Evolutionary conservation across 2,113 vertebrate genomes (phyloP), one percentile per base, ranked within the genome.

Genomic region (Spermophilus dauricus): DNA sequence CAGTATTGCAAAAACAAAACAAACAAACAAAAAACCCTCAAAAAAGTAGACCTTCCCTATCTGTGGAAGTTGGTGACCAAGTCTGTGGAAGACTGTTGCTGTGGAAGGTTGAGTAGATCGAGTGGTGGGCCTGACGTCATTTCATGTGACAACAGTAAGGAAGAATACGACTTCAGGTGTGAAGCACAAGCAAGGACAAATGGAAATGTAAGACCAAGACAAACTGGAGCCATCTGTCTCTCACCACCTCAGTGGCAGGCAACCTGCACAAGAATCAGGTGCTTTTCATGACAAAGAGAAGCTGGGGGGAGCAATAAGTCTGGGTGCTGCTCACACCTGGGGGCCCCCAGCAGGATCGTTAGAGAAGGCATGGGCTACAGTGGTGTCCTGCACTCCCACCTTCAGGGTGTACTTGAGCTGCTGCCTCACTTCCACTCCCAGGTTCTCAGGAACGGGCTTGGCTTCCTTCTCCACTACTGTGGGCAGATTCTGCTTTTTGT

Each of bases 401-500:
- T 73, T 48, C 8, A 10, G 20, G 14, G 28, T 12, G 16, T 28
- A 42, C 22, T 75, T 42, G 10, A 4, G 24, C 0, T 63, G 42
- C 63, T 45, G 73, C 51, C 92, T 92, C 30, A 7, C n/a, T 69
- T 73, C 34, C 10, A 37, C 58, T 51, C 94, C 84, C 56, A 84
- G 75, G 73, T n/a, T 45, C 37, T 86, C 83, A 12, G 6, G 48
- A 22, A 22, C 78, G 51, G 32, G 24, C 51, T 91, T 96, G 89
- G 81, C 95, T 97, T 95, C 89, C 83, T 78, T 45, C 80, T 89
- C 7, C 0, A 93, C 51, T 20, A 26, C 72, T 28, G 76, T 95
- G 93, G 97, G 95, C 58, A 76, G 78, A 67, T 63, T 89, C 86
- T 84, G 89, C 67, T 91, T 89, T 56, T 86, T 88, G 61, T 84